These are phyloP conservation scores for Osmerus eperlanus DNA, from an alignment of 2,113 vertebrate genomes.

Conservation along the genomic window DNA sequence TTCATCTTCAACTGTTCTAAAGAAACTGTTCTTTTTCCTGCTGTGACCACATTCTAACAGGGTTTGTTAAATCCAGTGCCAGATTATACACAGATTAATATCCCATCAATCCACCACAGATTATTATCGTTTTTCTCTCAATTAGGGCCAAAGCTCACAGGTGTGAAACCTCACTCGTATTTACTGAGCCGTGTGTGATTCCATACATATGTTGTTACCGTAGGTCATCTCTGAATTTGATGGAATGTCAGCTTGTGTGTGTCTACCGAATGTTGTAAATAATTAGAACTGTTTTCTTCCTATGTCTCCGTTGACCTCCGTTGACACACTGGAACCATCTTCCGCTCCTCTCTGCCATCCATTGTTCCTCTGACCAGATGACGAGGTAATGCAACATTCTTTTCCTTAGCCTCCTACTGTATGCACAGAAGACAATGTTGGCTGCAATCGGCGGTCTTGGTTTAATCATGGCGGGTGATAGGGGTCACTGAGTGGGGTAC, in stretches of 20 bases:
- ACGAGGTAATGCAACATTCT: slow-evolving; percentile 70
- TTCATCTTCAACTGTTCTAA: neutral
- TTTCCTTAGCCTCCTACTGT: neutral
- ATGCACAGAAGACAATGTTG: neutral
- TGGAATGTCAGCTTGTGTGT: neutral
- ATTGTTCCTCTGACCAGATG: slow-evolving; percentile 55
- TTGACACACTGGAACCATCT: slow-evolving; percentile 32
- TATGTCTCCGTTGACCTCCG: slow-evolving; percentile 7
- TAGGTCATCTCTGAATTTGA: neutral
- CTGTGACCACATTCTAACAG: neutral
- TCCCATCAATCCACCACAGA: neutral
- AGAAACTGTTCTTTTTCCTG: neutral
- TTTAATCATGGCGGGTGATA: neutral
- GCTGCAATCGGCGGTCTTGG: neutral
- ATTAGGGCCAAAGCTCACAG: neutral
- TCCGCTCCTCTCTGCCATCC: slow-evolving; percentile 1
- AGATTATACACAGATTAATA: slow-evolving; percentile 9
- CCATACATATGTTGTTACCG: neutral
- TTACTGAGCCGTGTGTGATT: neutral
- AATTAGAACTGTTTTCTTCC: slow-evolving; percentile 22
- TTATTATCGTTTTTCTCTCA: neutral
- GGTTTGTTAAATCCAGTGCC: neutral
- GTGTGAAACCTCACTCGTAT: neutral
- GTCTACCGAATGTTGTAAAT: neutral
- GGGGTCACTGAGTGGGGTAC: neutral